A percentile compares a stretch with the other conserved stretches of the same genome.
Conservation (phyloP, 1,140 invertebrate genomes). For the Rhagoletis pomonella region DNA sequence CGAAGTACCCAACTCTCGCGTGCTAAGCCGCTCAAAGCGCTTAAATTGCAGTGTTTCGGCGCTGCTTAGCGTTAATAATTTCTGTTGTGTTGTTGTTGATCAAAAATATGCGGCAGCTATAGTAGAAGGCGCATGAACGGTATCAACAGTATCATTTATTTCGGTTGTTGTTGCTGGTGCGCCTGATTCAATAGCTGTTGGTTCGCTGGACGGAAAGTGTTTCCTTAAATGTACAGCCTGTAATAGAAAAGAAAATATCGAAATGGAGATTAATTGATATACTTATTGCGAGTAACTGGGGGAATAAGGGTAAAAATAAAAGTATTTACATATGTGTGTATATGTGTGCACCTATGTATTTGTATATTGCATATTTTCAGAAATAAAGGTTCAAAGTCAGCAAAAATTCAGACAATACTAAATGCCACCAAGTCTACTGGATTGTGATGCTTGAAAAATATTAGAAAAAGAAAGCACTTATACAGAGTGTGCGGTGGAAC, state of each 20-base stretch:
- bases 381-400: no score
- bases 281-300: no score
- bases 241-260: neutral
- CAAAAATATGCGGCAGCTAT: slow-evolving; percentile 29
- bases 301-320: no score
- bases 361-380: no score
- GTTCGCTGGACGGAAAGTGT: neutral
- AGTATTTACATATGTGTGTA: no score
- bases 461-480: no score
- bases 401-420: no score
- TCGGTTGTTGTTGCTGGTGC: neutral
- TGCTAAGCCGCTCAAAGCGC: neutral
- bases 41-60: neutral
- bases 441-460: no score
- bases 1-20: neutral
- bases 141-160: neutral
- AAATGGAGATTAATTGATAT: no score
- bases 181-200: neutral
- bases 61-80: neutral
- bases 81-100: neutral
- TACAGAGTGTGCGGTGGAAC: no score
- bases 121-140: neutral
- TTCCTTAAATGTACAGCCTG: slow-evolving; percentile 19
- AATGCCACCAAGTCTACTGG: no score
- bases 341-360: no score